phyloP scores from a whole-genome alignment of 2,888 invertebrate species.

The Leptothorax acervorum region DNA sequence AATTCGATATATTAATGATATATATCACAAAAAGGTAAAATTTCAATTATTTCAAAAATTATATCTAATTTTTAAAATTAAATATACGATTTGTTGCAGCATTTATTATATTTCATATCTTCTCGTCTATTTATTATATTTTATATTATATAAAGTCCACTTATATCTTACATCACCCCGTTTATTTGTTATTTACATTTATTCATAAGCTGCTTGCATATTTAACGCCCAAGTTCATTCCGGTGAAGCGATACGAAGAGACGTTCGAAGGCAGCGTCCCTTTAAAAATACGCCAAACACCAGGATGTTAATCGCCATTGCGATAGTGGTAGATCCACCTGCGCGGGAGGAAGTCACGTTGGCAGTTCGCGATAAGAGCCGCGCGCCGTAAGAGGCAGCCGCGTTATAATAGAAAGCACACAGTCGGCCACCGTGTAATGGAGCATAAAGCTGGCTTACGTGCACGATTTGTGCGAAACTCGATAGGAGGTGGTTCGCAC shows the following conservation, averaged over 20 bases:
- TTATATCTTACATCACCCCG: neutral
- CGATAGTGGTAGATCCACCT: constrained; percentile 47
- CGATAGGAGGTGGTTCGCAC: constrained; percentile 76
- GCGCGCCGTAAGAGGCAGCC: constrained; percentile 33
- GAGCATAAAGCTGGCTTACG: constrained; percentile 69
- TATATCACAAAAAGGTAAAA: neutral
- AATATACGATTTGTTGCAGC: neutral
- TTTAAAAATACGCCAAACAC: constrained; percentile 34
- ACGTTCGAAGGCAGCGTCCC: neutral
- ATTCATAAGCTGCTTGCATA: constrained; percentile 17
- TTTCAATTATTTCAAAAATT: neutral
- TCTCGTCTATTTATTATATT: neutral
- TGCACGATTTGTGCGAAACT: constrained; percentile 76
- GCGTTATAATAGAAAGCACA: constrained; percentile 61
- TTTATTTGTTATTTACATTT: constrained; percentile 11
- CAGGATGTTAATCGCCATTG: constrained; percentile 44
- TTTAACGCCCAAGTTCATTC: neutral
- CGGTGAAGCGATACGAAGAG: neutral
- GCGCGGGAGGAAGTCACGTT: constrained; percentile 53
- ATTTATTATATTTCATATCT: neutral
- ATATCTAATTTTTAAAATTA: neutral
- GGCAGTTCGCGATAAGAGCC: constrained; percentile 52
- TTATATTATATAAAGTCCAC: neutral
- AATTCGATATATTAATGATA: neutral
- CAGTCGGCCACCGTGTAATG: constrained; percentile 63